phyloP scores from a whole-genome alignment of 1,140 invertebrate species.

The Atta colombica region DNA sequence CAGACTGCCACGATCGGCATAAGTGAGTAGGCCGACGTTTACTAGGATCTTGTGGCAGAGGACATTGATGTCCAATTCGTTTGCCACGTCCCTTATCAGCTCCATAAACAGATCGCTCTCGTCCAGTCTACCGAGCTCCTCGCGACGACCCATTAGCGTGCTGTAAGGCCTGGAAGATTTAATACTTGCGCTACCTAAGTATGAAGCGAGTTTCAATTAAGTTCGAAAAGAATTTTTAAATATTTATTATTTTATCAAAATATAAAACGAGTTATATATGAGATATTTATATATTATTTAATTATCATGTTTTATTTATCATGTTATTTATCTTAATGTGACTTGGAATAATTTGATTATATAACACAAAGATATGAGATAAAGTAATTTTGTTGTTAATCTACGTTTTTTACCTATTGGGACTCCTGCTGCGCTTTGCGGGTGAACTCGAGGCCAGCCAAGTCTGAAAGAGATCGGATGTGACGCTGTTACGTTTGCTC shows the following conservation, averaged over 20 bases:
- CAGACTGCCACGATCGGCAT: slow-evolving; percentile 94
- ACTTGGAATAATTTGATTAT: not conserved
- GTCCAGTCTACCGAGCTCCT: slow-evolving; percentile 89
- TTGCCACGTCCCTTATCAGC: slow-evolving; percentile 96
- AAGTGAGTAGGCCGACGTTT: slow-evolving; percentile 95
- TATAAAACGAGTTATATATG: not conserved
- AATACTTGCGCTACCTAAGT: not conserved
- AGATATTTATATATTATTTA: slow-evolving; percentile 18
- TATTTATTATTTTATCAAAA: not conserved
- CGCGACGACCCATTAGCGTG: slow-evolving; percentile 84
- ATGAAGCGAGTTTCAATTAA: not conserved
- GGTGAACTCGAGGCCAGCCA: slow-evolving; percentile 92
- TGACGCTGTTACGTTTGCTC: slow-evolving; percentile 91
- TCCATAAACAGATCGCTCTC: slow-evolving; percentile 96
- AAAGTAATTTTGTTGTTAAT: not conserved
- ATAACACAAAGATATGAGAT: not conserved
- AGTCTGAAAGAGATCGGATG: slow-evolving; percentile 93
- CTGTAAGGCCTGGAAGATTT: slow-evolving; percentile 79
- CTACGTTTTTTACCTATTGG: slow-evolving; percentile 87
- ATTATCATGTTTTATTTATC: not conserved
- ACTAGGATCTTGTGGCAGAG: slow-evolving; percentile 97
- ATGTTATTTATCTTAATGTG: slow-evolving; percentile 3
- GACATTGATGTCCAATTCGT: slow-evolving; percentile 96
- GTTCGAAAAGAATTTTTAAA: not conserved
- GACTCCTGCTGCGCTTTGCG: slow-evolving; percentile 86